Base-by-base conservation (phyloP, 2,888 invertebrate species). In the Spialia ferax region DNA sequence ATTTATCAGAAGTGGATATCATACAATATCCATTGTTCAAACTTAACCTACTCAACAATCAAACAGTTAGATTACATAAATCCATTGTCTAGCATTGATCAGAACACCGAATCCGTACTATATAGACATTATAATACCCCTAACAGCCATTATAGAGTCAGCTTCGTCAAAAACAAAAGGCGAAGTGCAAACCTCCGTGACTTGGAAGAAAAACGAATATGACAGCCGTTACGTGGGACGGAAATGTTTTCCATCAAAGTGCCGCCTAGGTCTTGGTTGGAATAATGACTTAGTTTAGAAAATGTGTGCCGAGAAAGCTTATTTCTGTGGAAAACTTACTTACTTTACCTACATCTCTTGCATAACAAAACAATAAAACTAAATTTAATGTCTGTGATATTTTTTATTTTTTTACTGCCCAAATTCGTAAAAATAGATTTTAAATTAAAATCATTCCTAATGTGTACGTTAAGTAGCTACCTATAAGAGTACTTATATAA, bases 1-100 rank as follows among this genome's bases (percentile, higher is more conserved):
- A 45, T 38, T 45, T 38, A 38, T 38, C 23, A 13, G n/a, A 11
- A 7, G 22, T 54, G 15, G 26, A n/a, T 54, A 54, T 54, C 15
- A 23, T 54, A 23, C n/a, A 8, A 26, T 26, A 65, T 65, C 66
- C 69, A 71, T 76, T 73, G 73, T 71, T 56, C 64, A 20, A 65
- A 71, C 56, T 67, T 71, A 72, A 65, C 56, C 68, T 55, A 63
- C 63, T 73, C 75, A 73, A 70, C 73, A 75, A 76, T 77, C 77
- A 71, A 75, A 81, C 84, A 81, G 84, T 80, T 75, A 75, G 72
- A 75, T 89, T 88, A 82, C 79, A 80, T 84, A 83, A 86, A 73
- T 26, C 79, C 70, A 85, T 87, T 89, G 87, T 89, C 76, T 83
- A 82, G 83, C 79, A 84, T 86, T 86, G 86, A 85, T 85, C 79